Base-by-base conservation (phyloP, 1,140 invertebrate species). In the Potamilus streckersoni region DNA sequence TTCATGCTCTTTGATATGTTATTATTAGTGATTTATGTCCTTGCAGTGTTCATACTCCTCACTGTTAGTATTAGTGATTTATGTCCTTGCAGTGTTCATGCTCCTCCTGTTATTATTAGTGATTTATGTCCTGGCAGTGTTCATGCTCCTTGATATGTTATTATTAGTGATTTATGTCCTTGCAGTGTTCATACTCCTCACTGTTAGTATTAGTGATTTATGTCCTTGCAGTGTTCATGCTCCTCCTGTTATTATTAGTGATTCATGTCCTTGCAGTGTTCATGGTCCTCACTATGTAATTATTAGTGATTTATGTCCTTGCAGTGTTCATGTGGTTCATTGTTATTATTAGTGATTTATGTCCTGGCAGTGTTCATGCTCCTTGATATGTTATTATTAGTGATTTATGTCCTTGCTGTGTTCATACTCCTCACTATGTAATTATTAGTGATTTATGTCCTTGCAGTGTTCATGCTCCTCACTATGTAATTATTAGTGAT, bases 41-140 rank as follows among this genome's bases (percentile, higher is more conserved):
- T 87, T 89, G 67, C 80, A 92, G 91, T 92, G 91, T 91, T 81
- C 90, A 8, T 92, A 92, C 81, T n/a, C 38, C 38, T 49, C 4
- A 49, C 6, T 6, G 6, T 49, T 11, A 8, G 6, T 49, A 49
- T 72, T 66, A n/a, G 11, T 31, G 17, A 68, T 68, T 74, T 20
- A 69, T 31, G 61, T 77, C 72, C 67, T 87, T 89, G 67, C 80
- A 92, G 91, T 92, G 91, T n/a, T n/a, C n/a, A n/a, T n/a, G n/a
- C n/a, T n/a, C 38, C 38, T 49, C 4, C 0, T 6, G 6, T 49
- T 11, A 8, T 49, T 49, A 49, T 72, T 66, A n/a, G 11, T 31
- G 17, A 68, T 68, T 74, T 20, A 69, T 31, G 61, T 77, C 72
- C 67, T 87, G 89, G 67, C 80, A 92, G 91, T 92, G 91, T n/a